Evolutionary conservation across 2,888 invertebrate species (phyloP).

Genomic region (Stegophylla sp.): DNA sequence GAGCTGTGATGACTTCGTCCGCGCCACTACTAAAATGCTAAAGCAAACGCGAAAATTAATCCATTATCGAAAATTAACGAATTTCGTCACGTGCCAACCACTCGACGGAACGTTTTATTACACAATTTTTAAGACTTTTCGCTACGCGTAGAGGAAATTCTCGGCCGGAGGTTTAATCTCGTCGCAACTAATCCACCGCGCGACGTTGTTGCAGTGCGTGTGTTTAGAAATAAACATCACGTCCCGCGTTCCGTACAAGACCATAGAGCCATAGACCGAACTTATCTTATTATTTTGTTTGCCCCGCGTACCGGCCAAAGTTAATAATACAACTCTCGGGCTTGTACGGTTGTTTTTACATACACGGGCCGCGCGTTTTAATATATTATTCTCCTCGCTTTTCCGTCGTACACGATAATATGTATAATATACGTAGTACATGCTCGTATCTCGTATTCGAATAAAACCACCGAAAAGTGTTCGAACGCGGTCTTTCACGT

Average conservation of each 20-base stretch:
- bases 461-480: too few species aligned
- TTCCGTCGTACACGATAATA: not conserved
- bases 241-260: slow-evolving; percentile 2
- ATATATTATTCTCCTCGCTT: not conserved
- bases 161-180: not conserved
- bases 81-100: not conserved
- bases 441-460: too few species aligned
- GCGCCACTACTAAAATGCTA: too few species aligned
- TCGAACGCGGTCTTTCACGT: too few species aligned
- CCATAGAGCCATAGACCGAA: not conserved
- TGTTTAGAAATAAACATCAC: slow-evolving; percentile 41
- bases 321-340: slow-evolving; percentile 17
- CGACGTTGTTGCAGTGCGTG: not conserved
- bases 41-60: too few species aligned
- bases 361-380: not conserved
- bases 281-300: slow-evolving; percentile 34
- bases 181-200: not conserved
- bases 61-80: not conserved
- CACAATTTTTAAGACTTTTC: slow-evolving; percentile 7
- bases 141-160: not conserved
- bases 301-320: not conserved
- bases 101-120: not conserved
- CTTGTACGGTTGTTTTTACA: not conserved
- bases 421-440: too few species aligned
- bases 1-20: too few species aligned